A percentile compares a stretch with the other conserved stretches of the same genome.
Evolutionary conservation across 2,797 vertebrate species (phyloP).

Genomic region (Spatula versicolor): DNA sequence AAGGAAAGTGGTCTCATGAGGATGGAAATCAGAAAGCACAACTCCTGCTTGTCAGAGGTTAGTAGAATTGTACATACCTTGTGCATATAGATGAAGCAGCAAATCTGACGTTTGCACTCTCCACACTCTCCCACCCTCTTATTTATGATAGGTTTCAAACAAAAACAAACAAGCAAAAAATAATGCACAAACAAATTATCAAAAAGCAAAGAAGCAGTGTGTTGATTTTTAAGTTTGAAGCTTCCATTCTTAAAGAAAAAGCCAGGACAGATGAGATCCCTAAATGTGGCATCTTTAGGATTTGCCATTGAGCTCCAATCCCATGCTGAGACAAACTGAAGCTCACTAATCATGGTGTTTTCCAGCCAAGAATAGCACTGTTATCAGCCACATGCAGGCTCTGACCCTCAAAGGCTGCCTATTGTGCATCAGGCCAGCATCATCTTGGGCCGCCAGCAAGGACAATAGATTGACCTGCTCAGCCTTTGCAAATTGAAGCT

Average conservation of each 20-base stretch:
- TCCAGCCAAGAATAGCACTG: slow-evolving; percentile 46
- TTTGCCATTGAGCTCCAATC: slow-evolving; percentile 26
- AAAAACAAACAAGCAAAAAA: neutral
- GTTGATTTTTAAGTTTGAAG: neutral
- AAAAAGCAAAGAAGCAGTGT: accelerated
- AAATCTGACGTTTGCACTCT: neutral
- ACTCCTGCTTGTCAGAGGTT: accelerated
- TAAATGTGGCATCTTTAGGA: neutral
- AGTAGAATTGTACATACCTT: neutral
- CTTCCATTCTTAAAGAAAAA: neutral
- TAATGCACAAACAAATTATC: neutral
- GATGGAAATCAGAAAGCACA: neutral
- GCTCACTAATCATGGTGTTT: slow-evolving; percentile 60
- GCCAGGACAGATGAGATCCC: neutral
- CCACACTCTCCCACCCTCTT: neutral
- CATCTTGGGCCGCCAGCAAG: slow-evolving; percentile 62
- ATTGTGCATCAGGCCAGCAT: slow-evolving; percentile 57
- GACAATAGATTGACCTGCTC: slow-evolving; percentile 70
- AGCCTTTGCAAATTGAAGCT: slow-evolving; percentile 45
- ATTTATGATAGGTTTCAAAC: neutral
- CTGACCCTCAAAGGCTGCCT: slow-evolving; percentile 57
- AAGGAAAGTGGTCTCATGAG: neutral
- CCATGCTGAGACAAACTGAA: slow-evolving; percentile 11
- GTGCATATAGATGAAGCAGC: neutral
- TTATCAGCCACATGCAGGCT: slow-evolving; percentile 74